These are phyloP conservation scores for Drosophila birchii DNA, from an alignment of 2,888 invertebrate genomes.

Conservation along the genomic window DNA sequence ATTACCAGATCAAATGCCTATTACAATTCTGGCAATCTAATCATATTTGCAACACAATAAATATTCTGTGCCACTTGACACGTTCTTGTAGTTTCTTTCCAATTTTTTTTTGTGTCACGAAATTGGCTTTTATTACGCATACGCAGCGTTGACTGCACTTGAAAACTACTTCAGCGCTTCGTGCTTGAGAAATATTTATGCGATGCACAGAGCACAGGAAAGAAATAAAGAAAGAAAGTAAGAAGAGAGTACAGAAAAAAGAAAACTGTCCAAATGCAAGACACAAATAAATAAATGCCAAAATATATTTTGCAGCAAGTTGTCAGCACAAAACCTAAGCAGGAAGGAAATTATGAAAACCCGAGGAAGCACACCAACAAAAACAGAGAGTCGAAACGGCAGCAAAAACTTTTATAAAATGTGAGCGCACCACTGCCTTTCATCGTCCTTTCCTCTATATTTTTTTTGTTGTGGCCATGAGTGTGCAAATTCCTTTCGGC, in stretches of 20 bases:
- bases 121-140: constrained; percentile 47
- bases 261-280: constrained; percentile 74
- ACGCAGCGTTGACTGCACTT: constrained; percentile 63
- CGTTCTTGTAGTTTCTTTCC: constrained; percentile 11
- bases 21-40: neutral
- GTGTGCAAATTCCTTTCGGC: constrained; percentile 73
- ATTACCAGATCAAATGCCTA: neutral
- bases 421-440: constrained; percentile 43
- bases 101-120: constrained; percentile 13
- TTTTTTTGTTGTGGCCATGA: constrained; percentile 50
- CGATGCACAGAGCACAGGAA: constrained; percentile 25
- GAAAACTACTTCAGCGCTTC: constrained; percentile 36
- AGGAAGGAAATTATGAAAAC: constrained; percentile 70
- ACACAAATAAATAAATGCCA: constrained; percentile 74
- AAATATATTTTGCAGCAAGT: constrained; percentile 65
- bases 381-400: constrained; percentile 23
- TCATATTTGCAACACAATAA: constrained; percentile 6
- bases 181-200: constrained; percentile 34
- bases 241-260: constrained; percentile 35
- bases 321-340: constrained; percentile 61
- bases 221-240: neutral
- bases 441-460: constrained; percentile 12
- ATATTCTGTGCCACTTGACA: constrained; percentile 9
- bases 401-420: constrained; percentile 49
- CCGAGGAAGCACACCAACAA: constrained; percentile 34